Percentiles rank a stretch among this genome's conserved stretches.
Conservation (phyloP, 2,888 invertebrate genomes). For the Pseudoips prasinana region DNA sequence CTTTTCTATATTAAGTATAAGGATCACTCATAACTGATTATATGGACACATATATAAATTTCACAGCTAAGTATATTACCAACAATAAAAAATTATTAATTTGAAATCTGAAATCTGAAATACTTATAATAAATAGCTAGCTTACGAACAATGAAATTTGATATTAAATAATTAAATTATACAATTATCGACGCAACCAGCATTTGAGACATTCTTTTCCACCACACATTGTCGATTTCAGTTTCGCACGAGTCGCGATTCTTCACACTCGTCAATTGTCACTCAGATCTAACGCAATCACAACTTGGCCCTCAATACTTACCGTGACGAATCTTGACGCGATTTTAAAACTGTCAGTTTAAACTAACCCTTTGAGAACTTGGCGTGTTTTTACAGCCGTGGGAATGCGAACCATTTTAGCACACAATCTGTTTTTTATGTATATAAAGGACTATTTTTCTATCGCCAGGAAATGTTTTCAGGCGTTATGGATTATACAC, state of each 20-base stretch:
- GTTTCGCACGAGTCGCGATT: constrained; percentile 72
- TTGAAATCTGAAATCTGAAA: too few species aligned
- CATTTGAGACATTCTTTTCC: constrained; percentile 13
- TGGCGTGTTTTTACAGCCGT: constrained; percentile 37
- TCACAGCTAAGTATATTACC: too few species aligned
- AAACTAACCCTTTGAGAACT: constrained; percentile 64
- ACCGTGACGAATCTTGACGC: constrained; percentile 65
- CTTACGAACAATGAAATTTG: too few species aligned
- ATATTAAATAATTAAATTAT: background rate
- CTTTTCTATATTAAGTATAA: too few species aligned
- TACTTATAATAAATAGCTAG: too few species aligned
- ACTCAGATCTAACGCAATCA: constrained; percentile 68
- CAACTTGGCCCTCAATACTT: constrained; percentile 50
- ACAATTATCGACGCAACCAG: constrained; percentile 8
- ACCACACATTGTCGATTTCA: constrained; percentile 26
- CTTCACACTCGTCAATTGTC: constrained; percentile 69
- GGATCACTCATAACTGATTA: too few species aligned
- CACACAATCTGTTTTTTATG: too few species aligned
- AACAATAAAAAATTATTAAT: too few species aligned
- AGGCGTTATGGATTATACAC: too few species aligned
- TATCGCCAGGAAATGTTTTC: too few species aligned
- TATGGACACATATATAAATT: too few species aligned
- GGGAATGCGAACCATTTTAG: constrained; percentile 40
- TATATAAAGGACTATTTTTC: too few species aligned
- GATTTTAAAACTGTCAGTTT: constrained; percentile 72